phyloP scores from a whole-genome alignment of 2,888 invertebrate genomes.

The Hermodice carunculata region DNA sequence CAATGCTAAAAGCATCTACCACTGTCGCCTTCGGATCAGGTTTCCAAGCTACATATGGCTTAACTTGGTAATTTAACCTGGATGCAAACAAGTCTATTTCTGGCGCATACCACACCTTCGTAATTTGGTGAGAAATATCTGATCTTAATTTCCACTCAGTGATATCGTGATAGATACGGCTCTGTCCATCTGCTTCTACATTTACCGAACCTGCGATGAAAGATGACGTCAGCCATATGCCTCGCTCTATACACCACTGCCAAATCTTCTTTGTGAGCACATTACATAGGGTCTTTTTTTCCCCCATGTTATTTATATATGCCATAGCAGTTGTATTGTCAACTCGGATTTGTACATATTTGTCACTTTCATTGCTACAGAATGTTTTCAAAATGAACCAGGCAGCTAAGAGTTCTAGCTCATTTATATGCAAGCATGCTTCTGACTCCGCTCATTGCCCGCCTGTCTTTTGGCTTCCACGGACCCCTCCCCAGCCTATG shows the following conservation, averaged over 20 bases:
- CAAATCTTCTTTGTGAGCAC: not conserved
- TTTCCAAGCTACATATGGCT: constrained; percentile 13
- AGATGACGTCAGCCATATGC: not conserved
- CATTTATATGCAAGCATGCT: no score
- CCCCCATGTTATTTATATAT: no score
- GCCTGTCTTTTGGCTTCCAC: no score
- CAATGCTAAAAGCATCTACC: constrained; percentile 16
- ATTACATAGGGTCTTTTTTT: not conserved
- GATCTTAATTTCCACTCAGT: not conserved
- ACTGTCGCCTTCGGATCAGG: constrained; percentile 15
- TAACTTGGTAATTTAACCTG: constrained; percentile 12
- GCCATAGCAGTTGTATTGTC: no score
- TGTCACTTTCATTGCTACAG: no score
- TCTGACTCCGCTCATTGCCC: no score
- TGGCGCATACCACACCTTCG: not conserved
- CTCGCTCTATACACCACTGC: not conserved
- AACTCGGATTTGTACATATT: no score
- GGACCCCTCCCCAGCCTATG: no score
- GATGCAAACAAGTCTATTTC: not conserved
- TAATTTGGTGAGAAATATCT: not conserved
- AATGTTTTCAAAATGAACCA: no score
- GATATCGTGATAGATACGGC: not conserved
- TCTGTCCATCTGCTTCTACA: not conserved
- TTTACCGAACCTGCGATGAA: not conserved
- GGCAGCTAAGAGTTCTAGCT: no score